Base-by-base conservation (phyloP, 2,113 vertebrate species). In the Morphnarchus princeps region DNA sequence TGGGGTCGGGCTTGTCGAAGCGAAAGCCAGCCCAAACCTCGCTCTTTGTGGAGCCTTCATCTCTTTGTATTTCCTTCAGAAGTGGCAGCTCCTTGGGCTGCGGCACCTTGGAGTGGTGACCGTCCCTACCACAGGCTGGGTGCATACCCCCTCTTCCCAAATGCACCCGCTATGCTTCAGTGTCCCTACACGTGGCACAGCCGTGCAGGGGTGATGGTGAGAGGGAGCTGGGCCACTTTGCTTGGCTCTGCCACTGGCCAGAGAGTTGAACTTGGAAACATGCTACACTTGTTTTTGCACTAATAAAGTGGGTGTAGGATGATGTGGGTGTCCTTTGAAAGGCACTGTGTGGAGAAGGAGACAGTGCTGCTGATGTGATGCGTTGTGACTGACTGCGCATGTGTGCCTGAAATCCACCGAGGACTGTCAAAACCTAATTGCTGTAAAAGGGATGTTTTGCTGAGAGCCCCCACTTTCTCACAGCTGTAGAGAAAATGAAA, bases 131-230 rank as follows among this genome's bases (percentile, higher is more conserved):
- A 0, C 47, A 42, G 63, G 63, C 49, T 63, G 55, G 31, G 32
- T 58, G 31, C 2, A 0, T 55, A 20, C 16, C 13, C 4, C 14
- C 6, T 55, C 17, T 73, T 79, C 47, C 52, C 40, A 70, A 59
- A 31, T 0, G 0, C 10, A 6, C 31, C 36, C 1, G 0, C n/a
- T 5, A 1, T 62, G 31, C 42, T 81, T 57, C 1, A 2, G 42
- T 45, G 26, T 58, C 43, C 20, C 29, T 47, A 25, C 24, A 11
- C 0, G 0, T 36, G 47, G 45, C 34, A 5, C 7, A 20, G 22
- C 26, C 8, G 0, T 10, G 34, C 36, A 45, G 32, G 42, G 55
- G 26, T 61, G 88, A 25, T 47, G 57, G 24, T 10, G 32, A 36
- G 63, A 55, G n/a, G 61, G n/a, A 83, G 43, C 50, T 65, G 17